Conservation (phyloP, 1,140 invertebrate genomes). For the Drosophila mauritiana region DNA sequence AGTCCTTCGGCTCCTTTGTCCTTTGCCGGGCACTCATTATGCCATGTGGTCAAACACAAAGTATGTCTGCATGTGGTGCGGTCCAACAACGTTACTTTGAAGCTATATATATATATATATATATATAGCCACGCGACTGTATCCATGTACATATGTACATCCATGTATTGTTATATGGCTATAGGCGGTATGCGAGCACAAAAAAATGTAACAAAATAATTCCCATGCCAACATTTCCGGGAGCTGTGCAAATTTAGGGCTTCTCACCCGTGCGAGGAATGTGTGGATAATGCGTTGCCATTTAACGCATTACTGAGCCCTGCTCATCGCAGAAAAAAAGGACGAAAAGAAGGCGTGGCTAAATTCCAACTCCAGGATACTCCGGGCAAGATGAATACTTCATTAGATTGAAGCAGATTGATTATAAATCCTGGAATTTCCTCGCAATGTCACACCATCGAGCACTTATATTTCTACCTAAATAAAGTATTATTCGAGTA, state of each 20-base stretch:
- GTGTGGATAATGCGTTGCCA: constrained; percentile 67
- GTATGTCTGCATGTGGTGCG: constrained; percentile 55
- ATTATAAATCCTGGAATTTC: no score
- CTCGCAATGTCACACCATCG: no score
- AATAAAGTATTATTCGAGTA: no score
- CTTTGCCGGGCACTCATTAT: constrained; percentile 59
- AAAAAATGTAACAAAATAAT: constrained; percentile 55
- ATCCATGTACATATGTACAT: background rate
- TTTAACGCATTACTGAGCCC: constrained; percentile 62
- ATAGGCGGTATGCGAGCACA: constrained; percentile 2
- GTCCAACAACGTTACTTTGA: constrained; percentile 57
- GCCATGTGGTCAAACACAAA: constrained; percentile 75
- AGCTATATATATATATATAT: constrained; percentile 28
- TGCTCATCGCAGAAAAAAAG: constrained; percentile 15
- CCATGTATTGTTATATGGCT: background rate
- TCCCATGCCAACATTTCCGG: constrained; percentile 47
- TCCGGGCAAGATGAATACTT: background rate
- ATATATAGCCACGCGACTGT: background rate
- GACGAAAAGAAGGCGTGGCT: background rate
- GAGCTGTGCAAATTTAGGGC: constrained; percentile 60
- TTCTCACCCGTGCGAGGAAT: constrained; percentile 47
- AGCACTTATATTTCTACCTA: no score
- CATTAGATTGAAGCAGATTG: no score
- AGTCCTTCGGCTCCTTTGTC: constrained; percentile 38
- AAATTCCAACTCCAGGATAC: background rate